Conservation (phyloP, 2,797 vertebrate species). For the Apogon talboti region DNA sequence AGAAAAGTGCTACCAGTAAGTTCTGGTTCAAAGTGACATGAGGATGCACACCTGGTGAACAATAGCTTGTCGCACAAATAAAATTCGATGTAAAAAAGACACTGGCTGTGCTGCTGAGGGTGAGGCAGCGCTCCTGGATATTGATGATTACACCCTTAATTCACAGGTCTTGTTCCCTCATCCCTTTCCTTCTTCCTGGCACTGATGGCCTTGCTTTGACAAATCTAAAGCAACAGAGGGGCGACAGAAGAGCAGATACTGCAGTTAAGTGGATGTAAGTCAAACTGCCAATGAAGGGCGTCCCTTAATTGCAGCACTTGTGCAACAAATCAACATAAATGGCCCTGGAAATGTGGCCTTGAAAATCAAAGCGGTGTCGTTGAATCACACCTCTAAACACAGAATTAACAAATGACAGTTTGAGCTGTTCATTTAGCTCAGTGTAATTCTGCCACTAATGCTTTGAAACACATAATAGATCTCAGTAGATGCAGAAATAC, state of each 20-base stretch:
- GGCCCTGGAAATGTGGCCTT: constrained; percentile 69
- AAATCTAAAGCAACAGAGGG: constrained; percentile 77
- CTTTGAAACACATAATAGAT: constrained; percentile 19
- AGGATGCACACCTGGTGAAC: constrained; percentile 11
- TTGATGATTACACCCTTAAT: constrained; percentile 77
- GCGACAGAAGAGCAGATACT: constrained; percentile 77
- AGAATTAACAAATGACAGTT: constrained; percentile 62
- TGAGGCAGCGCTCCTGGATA: constrained; percentile 67
- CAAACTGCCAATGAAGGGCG: constrained; percentile 82
- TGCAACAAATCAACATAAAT: constrained; percentile 85
- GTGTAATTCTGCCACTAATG: constrained; percentile 21
- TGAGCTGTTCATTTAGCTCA: constrained; percentile 34
- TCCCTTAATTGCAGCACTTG: constrained; percentile 80
- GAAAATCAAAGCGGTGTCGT: constrained; percentile 64
- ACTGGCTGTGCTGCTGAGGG: constrained; percentile 21
- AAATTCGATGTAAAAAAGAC: constrained; percentile 32
- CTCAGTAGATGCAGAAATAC: constrained; percentile 30
- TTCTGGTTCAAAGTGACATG: constrained; percentile 30
- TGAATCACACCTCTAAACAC: constrained; percentile 70
- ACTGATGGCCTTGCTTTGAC: constrained; percentile 76
- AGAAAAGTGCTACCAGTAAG: constrained; percentile 5
- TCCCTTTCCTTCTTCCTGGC: constrained; percentile 62
- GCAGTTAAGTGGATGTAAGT: constrained; percentile 83
- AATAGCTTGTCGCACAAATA: constrained; percentile 28
- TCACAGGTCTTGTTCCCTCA: constrained; percentile 66